A percentile compares a stretch with the other conserved stretches of the same genome.
These are phyloP conservation scores for Callyntrura guangdongensis DNA, from an alignment of 2,888 invertebrate species.

Conservation along the genomic window DNA sequence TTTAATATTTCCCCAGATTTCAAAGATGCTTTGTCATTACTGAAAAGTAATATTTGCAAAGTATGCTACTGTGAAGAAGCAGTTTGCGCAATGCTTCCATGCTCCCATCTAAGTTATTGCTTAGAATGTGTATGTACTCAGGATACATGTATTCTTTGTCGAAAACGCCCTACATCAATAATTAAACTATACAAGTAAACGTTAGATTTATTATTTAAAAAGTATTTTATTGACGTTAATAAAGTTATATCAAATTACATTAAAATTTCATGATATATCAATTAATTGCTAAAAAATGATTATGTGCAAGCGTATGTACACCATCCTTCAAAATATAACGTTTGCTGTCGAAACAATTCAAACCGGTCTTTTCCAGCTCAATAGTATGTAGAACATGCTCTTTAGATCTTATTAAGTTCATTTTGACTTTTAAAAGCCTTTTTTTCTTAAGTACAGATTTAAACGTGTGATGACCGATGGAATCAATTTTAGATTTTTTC, in stretches of 20 bases:
- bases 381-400: constrained; percentile 64
- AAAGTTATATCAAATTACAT: not conserved
- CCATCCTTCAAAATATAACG: constrained; percentile 74
- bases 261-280: constrained; percentile 18
- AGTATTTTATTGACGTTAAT: not conserved
- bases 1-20: too few species aligned
- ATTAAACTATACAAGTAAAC: not conserved
- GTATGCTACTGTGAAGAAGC: constrained; percentile 61
- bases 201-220: not conserved
- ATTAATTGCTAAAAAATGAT: constrained; percentile 16
- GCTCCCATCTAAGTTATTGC: constrained; percentile 57
- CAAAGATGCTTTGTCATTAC: too few species aligned
- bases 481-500: constrained; percentile 60
- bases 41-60: constrained; percentile 54
- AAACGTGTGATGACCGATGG: constrained; percentile 34
- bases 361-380: constrained; percentile 17
- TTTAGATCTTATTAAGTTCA: constrained; percentile 66
- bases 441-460: constrained; percentile 51
- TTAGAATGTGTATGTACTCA: constrained; percentile 43
- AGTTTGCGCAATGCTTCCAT: constrained; percentile 47
- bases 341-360: constrained; percentile 76
- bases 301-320: constrained; percentile 63
- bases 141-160: constrained; percentile 64
- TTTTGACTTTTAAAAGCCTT: constrained; percentile 23
- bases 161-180: constrained; percentile 7